Evolutionary conservation across 1,140 invertebrate species (phyloP), one percentile per base, ranked within the genome.

Genomic region (Megathymus violae): DNA sequence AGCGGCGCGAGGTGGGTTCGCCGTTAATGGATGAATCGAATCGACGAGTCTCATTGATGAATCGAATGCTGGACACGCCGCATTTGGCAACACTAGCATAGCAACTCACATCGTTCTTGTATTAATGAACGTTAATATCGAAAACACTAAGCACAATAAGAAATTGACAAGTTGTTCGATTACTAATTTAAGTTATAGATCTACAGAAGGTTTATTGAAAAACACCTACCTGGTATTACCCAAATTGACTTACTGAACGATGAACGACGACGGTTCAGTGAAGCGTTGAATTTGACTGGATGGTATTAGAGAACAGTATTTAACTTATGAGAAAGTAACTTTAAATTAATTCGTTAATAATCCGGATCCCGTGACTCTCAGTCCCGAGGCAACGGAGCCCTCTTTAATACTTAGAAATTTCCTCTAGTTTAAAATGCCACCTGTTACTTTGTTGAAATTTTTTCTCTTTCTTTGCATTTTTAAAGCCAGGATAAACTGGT

Each of bases 271-370:
- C 14, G 5, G 27, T 50, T 36, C 14, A 50, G 14, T 51, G 14
- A 10, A 44, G 14, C 63, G 54, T 71, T 67, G 62, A 62, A 66
- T 72, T 76, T 80, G 80, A 81, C 73, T 77, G 68, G 69, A 68
- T 69, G 76, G 78, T 80, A 76, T 77, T 77, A 76, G 71, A 71
- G 65, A 80, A 77, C 70, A 62, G 62, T 68, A 48, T n/a, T n/a
- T n/a, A n/a, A n/a, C n/a, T 68, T 52, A 54, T 69, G 61, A 62
- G 64, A 84, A 85, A 82, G 77, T 83, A 79, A 82, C 82, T 84
- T 83, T n/a, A n/a, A n/a, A n/a, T 84, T 76, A 88, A 71, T 78
- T 79, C 77, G 73, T 84, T 71, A 71, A 82, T 89, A 88, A 89
- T 88, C 83, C 87, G 82, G 75, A 82, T 86, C 79, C 81, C 54